Conservation (phyloP, 2,888 invertebrate genomes). For the Caenorhabditis imperialis region DNA sequence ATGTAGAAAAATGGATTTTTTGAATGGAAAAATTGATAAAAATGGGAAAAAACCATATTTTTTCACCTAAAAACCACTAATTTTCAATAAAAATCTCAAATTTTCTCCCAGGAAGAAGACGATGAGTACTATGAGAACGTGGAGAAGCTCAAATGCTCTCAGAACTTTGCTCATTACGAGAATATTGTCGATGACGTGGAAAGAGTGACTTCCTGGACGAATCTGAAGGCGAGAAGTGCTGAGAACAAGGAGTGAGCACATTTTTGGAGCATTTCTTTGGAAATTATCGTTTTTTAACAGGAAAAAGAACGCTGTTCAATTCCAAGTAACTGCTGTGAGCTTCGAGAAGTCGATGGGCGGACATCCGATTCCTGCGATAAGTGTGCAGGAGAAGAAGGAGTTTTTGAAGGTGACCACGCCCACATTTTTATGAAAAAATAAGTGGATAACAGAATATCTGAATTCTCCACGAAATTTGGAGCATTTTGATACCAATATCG, state of each 20-base stretch:
- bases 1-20: neutral
- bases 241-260: too few species aligned
- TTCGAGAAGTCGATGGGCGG: slow-evolving; percentile 44
- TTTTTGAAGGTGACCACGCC: slow-evolving; percentile 27
- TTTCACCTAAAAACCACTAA: neutral
- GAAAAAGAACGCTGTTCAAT: too few species aligned
- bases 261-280: too few species aligned
- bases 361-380: slow-evolving; percentile 50
- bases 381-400: slow-evolving; percentile 33
- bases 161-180: slow-evolving; percentile 75
- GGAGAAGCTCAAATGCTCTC: slow-evolving; percentile 63
- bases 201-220: slow-evolving; percentile 72
- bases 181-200: slow-evolving; percentile 71
- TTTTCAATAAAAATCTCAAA: neutral
- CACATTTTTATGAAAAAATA: neutral
- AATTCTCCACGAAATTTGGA: too few species aligned
- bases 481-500: too few species aligned
- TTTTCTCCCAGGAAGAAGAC: slow-evolving; percentile 51
- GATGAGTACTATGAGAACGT: slow-evolving; percentile 63
- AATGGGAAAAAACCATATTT: too few species aligned
- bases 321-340: slow-evolving; percentile 32
- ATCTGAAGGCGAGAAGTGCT: slow-evolving; percentile 25
- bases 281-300: slow-evolving; percentile 8
- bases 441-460: too few species aligned
- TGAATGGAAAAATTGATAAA: neutral